Percentiles rank a stretch among this genome's conserved stretches.
These are phyloP conservation scores for Narcine bancroftii DNA, from an alignment of 2,113 vertebrate species.

Conservation along the genomic window DNA sequence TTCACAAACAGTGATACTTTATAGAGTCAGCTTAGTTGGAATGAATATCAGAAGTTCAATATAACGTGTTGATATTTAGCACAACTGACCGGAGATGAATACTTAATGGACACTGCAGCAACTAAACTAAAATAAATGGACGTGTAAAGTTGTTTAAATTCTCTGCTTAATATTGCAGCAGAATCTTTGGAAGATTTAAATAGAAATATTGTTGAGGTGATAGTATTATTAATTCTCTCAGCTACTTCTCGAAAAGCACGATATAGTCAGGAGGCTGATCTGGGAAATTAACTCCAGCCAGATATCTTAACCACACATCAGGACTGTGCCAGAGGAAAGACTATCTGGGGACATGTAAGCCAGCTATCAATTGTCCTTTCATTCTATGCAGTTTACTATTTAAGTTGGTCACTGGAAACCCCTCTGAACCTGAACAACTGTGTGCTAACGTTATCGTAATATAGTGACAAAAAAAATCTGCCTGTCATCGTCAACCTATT, in stretches of 20 bases:
- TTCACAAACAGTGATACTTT: no score
- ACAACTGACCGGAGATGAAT: no score
- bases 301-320: background rate
- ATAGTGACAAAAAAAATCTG: background rate
- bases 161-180: background rate
- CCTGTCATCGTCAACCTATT: background rate
- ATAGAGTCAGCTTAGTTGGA: no score
- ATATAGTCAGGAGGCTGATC: background rate
- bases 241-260: background rate
- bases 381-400: background rate
- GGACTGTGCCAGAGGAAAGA: background rate
- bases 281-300: background rate
- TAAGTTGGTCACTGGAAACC: background rate
- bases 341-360: background rate
- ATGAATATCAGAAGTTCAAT: no score
- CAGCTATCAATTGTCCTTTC: background rate
- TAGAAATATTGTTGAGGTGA: background rate
- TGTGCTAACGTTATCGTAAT: background rate
- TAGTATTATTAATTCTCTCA: background rate
- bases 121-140: background rate
- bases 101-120: background rate
- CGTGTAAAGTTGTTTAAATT: background rate
- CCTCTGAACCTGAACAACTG: background rate
- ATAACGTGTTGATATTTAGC: no score
- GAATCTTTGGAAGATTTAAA: background rate